Base-by-base conservation (phyloP, 2,888 invertebrate genomes). In the Digitonthophagus gazella region DNA sequence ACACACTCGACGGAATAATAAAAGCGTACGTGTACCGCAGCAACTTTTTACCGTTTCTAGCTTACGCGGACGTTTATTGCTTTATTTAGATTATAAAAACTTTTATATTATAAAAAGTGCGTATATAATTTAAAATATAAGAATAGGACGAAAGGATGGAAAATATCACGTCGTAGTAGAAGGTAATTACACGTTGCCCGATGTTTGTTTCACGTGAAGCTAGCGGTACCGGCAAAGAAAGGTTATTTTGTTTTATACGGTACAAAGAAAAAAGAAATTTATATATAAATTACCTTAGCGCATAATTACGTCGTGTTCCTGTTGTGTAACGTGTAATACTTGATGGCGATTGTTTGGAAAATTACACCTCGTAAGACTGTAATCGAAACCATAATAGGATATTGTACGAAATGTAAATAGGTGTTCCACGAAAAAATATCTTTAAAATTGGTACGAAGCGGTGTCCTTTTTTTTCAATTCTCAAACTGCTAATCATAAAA, bases 211-310 rank as follows among this genome's bases (percentile, higher is more conserved):
- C 28, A 44, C 28, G 28, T 44, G 28, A 44, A 44, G 28, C 8
- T 44, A 44, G 28, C 28, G 28, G 28, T 44, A 44, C 28, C 6
- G 28, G 28, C 28, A 44, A 44, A 44, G 28, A 44, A 44, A 44
- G 28, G 28, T 44, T 2, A 44, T 44, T 44, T 44, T 44, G 28
- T 44, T 44, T 44, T 44, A 44, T 44, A 44, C 28, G 28, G 28
- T 44, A 44, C 6, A 44, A 44, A 11, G 11, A 61, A 61, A 61
- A 61, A 61, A 19, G 8, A 20, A 20, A 61, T 19, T 61, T 61
- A 61, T 61, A 61, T 61, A 61, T 61, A 61, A 61, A 61, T 61
- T 61, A 61, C 61, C 61, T 61, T 4, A 18, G 16, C 28, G 20
- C 20, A 61, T 19, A 61, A 61, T 61, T 61, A 61, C 61, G 18